phyloP scores from a whole-genome alignment of 1,140 invertebrate genomes.

The Branchinecta lindahli region DNA sequence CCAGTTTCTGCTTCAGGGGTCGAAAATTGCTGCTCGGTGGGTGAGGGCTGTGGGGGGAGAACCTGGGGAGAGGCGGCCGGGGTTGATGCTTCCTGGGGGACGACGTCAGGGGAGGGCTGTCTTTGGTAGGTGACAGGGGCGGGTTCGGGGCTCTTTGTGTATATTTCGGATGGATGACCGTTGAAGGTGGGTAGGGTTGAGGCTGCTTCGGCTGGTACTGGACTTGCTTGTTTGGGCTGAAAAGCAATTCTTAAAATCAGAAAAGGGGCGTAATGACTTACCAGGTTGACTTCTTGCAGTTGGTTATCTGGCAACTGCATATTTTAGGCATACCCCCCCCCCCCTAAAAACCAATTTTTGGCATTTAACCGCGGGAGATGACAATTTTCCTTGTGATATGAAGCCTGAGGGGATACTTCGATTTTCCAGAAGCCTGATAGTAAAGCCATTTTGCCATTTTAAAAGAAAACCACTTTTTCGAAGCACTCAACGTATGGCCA shows the following conservation, averaged over 20 bases:
- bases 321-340: too few species aligned
- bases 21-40: neutral
- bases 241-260: neutral
- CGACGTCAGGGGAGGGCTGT: slow-evolving; percentile 22
- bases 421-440: too few species aligned
- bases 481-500: too few species aligned
- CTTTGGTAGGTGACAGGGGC: neutral
- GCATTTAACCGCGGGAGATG: too few species aligned
- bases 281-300: too few species aligned
- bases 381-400: too few species aligned
- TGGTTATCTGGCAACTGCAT: too few species aligned
- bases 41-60: neutral
- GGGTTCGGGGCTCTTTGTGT: neutral
- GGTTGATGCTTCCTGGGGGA: slow-evolving; percentile 16
- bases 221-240: neutral
- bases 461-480: too few species aligned
- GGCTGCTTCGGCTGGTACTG: slow-evolving; percentile 13
- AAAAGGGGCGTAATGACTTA: neutral
- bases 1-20: neutral
- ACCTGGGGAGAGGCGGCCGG: neutral
- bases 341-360: too few species aligned
- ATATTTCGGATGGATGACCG: neutral
- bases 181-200: slow-evolving; percentile 27
- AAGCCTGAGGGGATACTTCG: too few species aligned
- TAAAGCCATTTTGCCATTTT: too few species aligned